Base-by-base conservation (phyloP, 2,888 invertebrate genomes). In the Sphecodes monilicornis region DNA sequence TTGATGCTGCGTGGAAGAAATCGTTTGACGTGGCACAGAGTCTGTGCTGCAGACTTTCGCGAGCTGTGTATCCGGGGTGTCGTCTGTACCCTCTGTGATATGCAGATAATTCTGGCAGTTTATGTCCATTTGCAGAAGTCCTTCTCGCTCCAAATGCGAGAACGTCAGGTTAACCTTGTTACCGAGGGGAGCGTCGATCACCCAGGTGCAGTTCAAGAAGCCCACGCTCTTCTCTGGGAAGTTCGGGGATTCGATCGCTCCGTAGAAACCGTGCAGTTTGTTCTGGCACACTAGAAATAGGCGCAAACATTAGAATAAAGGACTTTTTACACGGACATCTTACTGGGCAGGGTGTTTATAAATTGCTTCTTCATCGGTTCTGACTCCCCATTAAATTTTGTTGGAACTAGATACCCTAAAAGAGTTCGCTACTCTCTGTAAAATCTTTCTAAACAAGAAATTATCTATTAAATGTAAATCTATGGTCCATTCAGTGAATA, bases 181-280 rank as follows among this genome's bases (percentile, higher is more conserved):
- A 3, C 98, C 98, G 78, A 93, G 94, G 0, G 98, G 96, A 1
- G 97, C 98, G 46, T 96, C 96, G 54, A 98, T 96, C 18, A 94
- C 96, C 98, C 98, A 99, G 6, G 96, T 95, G 93, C 99, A 99
- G 93, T 98, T 96, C 39, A 96, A 93, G 72, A 95, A 94, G 66
- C 95, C 94, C 0, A 97, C 96, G 94, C 97, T 97, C 22, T 95
- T 93, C 88, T 96, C 93, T 0, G 98, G 98, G 93, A 97, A 98
- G 92, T 98, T 98, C 0, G 98, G 97, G 91, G 98, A 98, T 94
- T 98, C 98, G 81, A 99, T 97, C 13, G 97, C 96, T 22, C 98
- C 98, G 88, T 96, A 95, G 91, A 96, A 96, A 6, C 97, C 97
- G 32, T 94, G 96, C 46, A 97, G 69, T 76, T 95, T 96, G 79